Percentiles rank a stretch among this genome's conserved stretches.
phyloP scores from a whole-genome alignment of 2,113 vertebrate genomes.

The Hemiprocne comata region DNA sequence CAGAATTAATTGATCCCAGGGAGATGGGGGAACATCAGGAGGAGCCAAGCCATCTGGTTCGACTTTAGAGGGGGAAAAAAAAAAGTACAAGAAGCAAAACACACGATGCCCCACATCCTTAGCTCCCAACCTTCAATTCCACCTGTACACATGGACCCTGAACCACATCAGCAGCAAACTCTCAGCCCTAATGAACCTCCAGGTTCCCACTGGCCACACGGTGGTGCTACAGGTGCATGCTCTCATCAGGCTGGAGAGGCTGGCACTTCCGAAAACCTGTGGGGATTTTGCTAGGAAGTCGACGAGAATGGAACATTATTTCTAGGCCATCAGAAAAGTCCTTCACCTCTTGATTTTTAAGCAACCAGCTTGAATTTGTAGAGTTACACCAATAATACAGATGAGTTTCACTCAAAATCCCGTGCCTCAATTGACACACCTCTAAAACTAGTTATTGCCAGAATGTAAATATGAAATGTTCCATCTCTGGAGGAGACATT shows the following conservation, averaged over 20 bases:
- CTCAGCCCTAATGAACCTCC: neutral
- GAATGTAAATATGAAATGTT: neutral
- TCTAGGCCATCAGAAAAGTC: neutral
- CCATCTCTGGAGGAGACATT: neutral
- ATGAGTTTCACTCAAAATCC: neutral
- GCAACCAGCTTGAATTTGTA: neutral
- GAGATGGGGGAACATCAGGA: neutral
- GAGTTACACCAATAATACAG: neutral
- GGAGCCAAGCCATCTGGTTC: neutral
- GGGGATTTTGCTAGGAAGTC: neutral
- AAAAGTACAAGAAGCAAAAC: neutral
- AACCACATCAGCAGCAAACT: rapidly evolving
- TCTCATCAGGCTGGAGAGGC: neutral
- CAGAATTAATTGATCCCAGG: neutral
- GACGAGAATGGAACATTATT: neutral
- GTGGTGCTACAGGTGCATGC: neutral
- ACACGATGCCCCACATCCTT: neutral
- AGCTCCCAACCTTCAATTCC: neutral
- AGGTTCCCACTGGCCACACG: neutral
- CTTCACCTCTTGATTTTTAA: neutral
- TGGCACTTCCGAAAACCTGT: neutral
- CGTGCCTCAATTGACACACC: neutral
- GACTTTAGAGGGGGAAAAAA: neutral
- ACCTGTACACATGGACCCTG: neutral
- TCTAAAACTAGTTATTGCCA: neutral